phyloP scores from a whole-genome alignment of 1,140 invertebrate genomes.

The Anastrepha ludens region DNA sequence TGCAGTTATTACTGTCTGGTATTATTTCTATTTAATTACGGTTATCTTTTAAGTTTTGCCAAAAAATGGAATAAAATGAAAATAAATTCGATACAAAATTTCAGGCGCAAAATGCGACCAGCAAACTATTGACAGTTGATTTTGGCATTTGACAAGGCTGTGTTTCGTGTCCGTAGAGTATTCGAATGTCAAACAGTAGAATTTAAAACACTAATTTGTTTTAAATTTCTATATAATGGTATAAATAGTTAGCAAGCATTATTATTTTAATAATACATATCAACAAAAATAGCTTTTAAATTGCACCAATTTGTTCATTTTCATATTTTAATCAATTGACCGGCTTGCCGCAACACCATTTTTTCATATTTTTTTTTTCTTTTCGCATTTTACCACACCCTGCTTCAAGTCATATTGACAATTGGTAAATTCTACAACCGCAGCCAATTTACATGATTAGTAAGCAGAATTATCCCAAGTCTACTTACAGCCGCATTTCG shows the following conservation, averaged over 20 bases:
- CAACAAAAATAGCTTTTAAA: too few relatives aligned
- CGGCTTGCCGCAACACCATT: too few relatives aligned
- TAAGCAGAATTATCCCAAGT: conserved; percentile 49
- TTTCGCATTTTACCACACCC: not conserved
- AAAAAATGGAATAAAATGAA: not conserved
- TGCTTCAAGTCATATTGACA: not conserved
- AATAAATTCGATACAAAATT: conserved; percentile 37
- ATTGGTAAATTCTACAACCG: not conserved
- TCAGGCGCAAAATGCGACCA: conserved; percentile 29
- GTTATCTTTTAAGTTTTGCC: too few relatives aligned
- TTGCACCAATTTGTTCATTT: too few relatives aligned
- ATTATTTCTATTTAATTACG: too few relatives aligned
- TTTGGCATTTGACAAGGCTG: not conserved
- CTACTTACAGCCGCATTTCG: not conserved
- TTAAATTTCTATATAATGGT: too few relatives aligned
- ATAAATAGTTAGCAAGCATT: too few relatives aligned
- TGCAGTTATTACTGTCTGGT: too few relatives aligned
- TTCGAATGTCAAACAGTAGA: not conserved
- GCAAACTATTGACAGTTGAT: not conserved
- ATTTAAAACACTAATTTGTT: not conserved
- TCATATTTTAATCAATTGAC: too few relatives aligned
- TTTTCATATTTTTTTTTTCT: too few relatives aligned
- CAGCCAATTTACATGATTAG: conserved; percentile 43
- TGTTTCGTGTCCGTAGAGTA: not conserved
- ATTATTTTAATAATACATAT: too few relatives aligned